phyloP scores from a whole-genome alignment of 2,797 vertebrate genomes.

The Alectoris magna region DNA sequence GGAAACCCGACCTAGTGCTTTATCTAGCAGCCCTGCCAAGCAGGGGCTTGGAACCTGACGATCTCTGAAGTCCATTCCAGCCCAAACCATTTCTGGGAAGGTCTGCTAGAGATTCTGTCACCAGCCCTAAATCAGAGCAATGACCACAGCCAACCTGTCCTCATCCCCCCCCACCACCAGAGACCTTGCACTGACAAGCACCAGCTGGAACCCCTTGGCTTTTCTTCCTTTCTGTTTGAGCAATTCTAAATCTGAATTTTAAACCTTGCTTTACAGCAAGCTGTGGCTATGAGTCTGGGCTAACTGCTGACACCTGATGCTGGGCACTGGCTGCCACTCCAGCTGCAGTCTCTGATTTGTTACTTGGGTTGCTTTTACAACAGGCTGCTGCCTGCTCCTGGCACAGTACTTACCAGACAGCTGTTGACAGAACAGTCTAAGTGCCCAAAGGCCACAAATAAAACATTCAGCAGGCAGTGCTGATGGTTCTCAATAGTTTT shows the following conservation, averaged over 20 bases:
- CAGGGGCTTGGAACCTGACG: too few relatives aligned
- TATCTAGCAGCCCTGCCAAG: too few relatives aligned
- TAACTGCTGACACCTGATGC: background rate
- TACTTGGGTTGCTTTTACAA: slow-evolving; percentile 28
- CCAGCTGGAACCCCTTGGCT: accelerated
- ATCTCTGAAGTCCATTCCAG: too few relatives aligned
- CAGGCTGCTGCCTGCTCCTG: background rate
- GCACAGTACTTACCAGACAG: slow-evolving; percentile 54
- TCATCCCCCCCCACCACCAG: background rate
- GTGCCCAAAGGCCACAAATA: slow-evolving; percentile 43
- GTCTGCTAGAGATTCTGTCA: background rate
- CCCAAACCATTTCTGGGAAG: too few relatives aligned
- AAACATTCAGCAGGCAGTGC: slow-evolving; percentile 33
- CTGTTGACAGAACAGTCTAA: slow-evolving; percentile 37
- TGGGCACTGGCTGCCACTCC: background rate
- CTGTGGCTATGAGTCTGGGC: background rate
- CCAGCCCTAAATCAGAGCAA: accelerated
- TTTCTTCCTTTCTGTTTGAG: background rate
- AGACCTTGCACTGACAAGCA: background rate
- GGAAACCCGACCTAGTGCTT: too few relatives aligned
- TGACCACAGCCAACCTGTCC: accelerated
- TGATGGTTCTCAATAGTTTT: background rate
- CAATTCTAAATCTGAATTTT: background rate
- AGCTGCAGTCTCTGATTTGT: background rate
- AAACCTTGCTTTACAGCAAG: background rate